Base-by-base conservation (phyloP, 2,888 invertebrate genomes). In the Trissolcus japonicus region DNA sequence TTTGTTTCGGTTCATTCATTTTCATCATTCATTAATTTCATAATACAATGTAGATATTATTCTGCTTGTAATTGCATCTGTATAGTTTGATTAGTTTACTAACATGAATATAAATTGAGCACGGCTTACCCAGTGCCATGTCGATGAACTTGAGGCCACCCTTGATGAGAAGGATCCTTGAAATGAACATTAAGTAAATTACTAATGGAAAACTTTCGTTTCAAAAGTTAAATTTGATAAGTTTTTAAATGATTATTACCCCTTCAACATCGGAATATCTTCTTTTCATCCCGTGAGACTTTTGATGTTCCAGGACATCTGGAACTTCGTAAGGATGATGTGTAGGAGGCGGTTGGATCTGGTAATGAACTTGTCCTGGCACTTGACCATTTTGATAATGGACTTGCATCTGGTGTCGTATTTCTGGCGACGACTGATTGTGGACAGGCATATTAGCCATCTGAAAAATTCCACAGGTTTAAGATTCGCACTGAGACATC, bases 361-460 rank as follows among this genome's bases (percentile, higher is more conserved):
- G 78, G 54, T 86, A 88, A 80, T 88, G 88, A 50, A 88, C 82
- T 75, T 88, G 88, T 16, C 85, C 82, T 2, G 86, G 86, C 80
- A 88, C 83, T 48, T 88, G 88, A n/a, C 88, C 88, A 79, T 88
- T 89, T 43, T 87, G 88, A 82, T 88, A 88, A 51, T 88, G 88
- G 69, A 88, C 83, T 69, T 88, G 88, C 60, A 88, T 83, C 65
- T 85, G 88, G 6, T 86, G 84, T 62, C 87, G 88, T 69, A 87
- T 82, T 79, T 86, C 87, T 0, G 87, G 85, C 0, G 87, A 83
- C 29, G 86, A 85, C 69, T 83, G 81, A 65, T 80, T 84, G 69
- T 86, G 87, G 55, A 86, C 68, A 61, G 84, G 80, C 19, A 85
- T 79, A 77, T 80, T 85, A 29, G 82, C 46, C 46, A 46, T 46